These are phyloP conservation scores for Enoplosus armatus DNA, from an alignment of 2,797 vertebrate species.

Conservation along the genomic window DNA sequence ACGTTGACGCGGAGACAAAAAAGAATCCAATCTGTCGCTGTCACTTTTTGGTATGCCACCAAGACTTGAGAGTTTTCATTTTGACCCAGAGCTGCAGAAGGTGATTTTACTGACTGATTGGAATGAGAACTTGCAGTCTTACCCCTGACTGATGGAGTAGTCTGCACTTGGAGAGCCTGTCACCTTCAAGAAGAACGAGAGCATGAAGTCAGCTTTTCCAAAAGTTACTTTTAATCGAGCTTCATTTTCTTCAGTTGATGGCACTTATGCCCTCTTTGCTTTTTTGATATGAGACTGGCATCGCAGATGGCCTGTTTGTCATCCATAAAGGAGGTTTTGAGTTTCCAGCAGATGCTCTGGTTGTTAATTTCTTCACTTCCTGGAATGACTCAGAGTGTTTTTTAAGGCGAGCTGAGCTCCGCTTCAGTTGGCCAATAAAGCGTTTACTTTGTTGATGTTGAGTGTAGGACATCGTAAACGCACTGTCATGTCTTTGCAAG, in stretches of 20 bases:
- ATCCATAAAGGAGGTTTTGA: conserved; percentile 12
- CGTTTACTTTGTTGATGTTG: conserved; percentile 1
- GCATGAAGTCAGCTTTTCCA: conserved; percentile 1
- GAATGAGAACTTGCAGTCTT: background rate
- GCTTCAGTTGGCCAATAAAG: conserved; percentile 9
- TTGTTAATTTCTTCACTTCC: conserved; percentile 19
- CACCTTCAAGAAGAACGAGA: background rate
- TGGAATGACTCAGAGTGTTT: conserved; percentile 22
- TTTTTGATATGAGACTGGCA: conserved; percentile 9
- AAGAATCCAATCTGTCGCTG: background rate
- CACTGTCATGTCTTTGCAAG: background rate
- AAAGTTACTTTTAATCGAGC: conserved; percentile 7
- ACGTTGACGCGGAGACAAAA: background rate
- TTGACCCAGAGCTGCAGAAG: background rate
- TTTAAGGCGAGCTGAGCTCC: background rate
- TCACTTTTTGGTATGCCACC: background rate
- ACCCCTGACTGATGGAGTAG: background rate
- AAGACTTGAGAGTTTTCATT: conserved; percentile 3
- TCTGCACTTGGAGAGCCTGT: background rate
- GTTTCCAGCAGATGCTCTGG: conserved; percentile 51
- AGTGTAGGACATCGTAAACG: background rate
- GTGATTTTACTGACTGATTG: conserved; percentile 13
- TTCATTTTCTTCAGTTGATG: background rate
- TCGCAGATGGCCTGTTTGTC: conserved; percentile 48
- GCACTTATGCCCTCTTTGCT: background rate